Evolutionary conservation across 2,797 vertebrate species (phyloP).

Genomic region (Acanthornis magna): DNA sequence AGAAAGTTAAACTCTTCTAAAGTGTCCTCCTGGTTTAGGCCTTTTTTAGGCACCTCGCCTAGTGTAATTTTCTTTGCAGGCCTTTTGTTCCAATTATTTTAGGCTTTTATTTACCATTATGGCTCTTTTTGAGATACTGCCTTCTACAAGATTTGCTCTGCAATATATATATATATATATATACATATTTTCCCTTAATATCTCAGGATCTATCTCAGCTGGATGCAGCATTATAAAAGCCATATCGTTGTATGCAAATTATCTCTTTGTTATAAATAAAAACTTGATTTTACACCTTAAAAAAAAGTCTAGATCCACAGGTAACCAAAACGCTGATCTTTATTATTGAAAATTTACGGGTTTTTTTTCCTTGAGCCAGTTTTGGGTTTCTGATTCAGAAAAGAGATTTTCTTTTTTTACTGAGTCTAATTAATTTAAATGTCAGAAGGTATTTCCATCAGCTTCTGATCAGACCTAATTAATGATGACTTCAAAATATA

Average conservation of each 20-base stretch:
- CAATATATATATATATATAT: background rate
- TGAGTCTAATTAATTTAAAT: background rate
- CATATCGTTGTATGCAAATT: background rate
- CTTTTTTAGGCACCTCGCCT: background rate
- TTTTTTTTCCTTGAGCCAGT: background rate
- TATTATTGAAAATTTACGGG: background rate
- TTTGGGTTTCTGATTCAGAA: background rate
- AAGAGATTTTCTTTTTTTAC: background rate
- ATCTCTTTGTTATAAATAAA: background rate
- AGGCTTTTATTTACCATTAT: background rate
- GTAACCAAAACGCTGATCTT: background rate
- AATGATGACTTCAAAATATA: background rate
- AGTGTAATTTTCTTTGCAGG: background rate
- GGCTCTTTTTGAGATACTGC: background rate
- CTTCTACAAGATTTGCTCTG: background rate
- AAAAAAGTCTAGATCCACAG: background rate
- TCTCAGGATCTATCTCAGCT: background rate
- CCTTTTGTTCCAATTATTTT: background rate
- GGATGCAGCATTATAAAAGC: background rate
- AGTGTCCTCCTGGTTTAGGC: background rate
- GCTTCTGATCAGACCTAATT: background rate
- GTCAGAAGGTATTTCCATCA: background rate
- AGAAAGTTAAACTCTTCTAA: background rate
- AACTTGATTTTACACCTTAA: background rate
- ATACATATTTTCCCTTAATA: background rate